Conservation (phyloP, 2,888 invertebrate genomes). For the Steinernema hermaphroditum region DNA sequence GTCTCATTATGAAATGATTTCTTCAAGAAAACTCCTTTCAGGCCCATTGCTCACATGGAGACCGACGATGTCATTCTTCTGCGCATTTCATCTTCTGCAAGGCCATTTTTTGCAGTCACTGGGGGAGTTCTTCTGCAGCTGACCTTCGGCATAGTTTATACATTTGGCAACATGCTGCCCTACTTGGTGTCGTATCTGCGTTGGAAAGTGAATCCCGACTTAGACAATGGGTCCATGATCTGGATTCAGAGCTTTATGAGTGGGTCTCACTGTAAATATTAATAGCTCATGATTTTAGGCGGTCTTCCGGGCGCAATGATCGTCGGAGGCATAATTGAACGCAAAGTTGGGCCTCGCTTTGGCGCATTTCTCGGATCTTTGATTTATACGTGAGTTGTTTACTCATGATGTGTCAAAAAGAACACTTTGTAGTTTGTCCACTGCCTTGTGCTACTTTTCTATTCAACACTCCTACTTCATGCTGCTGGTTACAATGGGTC, state of each 20-base stretch:
- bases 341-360: constrained; percentile 53
- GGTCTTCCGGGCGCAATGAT: constrained; percentile 64
- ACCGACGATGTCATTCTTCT: constrained; percentile 54
- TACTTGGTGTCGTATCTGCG: constrained; percentile 64
- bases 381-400: constrained; percentile 58
- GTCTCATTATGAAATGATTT: too few species aligned
- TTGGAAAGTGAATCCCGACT: constrained; percentile 60
- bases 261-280: constrained; percentile 37
- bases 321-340: constrained; percentile 57
- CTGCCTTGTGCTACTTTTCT: constrained; percentile 53
- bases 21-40: too few species aligned
- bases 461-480: constrained; percentile 58
- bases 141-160: constrained; percentile 61
- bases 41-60: constrained; percentile 49
- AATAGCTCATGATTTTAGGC: constrained; percentile 42
- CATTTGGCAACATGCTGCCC: constrained; percentile 64
- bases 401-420: too few species aligned
- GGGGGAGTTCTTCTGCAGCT: constrained; percentile 61
- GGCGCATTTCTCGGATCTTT: constrained; percentile 53
- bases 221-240: constrained; percentile 56
- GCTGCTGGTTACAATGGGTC: constrained; percentile 55
- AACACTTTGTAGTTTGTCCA: constrained; percentile 50
- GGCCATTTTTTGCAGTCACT: constrained; percentile 33
- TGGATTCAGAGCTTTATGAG: constrained; percentile 63
- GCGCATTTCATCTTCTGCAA: constrained; percentile 43